Conservation (phyloP, 1,140 invertebrate species). For the Centruroides vittatus region DNA sequence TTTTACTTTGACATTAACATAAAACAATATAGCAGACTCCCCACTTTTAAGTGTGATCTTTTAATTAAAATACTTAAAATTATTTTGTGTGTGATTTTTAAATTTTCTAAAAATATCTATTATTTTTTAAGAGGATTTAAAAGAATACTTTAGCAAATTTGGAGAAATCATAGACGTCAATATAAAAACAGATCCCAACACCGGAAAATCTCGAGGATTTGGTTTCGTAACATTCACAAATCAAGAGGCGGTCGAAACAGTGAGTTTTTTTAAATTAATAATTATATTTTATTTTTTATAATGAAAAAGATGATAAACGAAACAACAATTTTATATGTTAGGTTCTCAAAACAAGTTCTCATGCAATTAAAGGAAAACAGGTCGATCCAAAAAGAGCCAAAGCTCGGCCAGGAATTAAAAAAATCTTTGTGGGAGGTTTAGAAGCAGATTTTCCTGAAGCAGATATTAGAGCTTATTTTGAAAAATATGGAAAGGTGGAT, state of each 20-base stretch:
- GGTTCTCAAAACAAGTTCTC: slow-evolving; percentile 57
- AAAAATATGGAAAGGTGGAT: slow-evolving; percentile 77
- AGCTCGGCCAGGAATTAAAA: slow-evolving; percentile 59
- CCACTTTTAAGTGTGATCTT: no score
- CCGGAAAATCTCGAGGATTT: slow-evolving; percentile 77
- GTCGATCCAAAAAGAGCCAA: slow-evolving; percentile 92
- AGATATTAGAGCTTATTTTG: slow-evolving; percentile 81
- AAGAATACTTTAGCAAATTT: slow-evolving; percentile 75
- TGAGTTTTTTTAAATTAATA: slow-evolving; percentile 28
- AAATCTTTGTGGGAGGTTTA: slow-evolving; percentile 88
- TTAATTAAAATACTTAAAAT: no score
- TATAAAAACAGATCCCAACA: slow-evolving; percentile 82
- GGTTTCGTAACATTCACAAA: slow-evolving; percentile 88
- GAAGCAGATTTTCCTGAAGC: slow-evolving; percentile 78
- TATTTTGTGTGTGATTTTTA: no score
- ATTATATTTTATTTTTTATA: neutral
- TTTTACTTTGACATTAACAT: no score
- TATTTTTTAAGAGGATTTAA: slow-evolving; percentile 75
- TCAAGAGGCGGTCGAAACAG: slow-evolving; percentile 78
- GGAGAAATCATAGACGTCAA: slow-evolving; percentile 87
- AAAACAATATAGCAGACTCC: no score
- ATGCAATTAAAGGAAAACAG: slow-evolving; percentile 83
- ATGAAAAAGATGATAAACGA: neutral
- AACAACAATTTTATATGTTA: slow-evolving; percentile 17
- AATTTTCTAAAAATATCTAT: no score